phyloP scores from a whole-genome alignment of 2,888 invertebrate species.

The Vannuccia rotundouncinata region DNA sequence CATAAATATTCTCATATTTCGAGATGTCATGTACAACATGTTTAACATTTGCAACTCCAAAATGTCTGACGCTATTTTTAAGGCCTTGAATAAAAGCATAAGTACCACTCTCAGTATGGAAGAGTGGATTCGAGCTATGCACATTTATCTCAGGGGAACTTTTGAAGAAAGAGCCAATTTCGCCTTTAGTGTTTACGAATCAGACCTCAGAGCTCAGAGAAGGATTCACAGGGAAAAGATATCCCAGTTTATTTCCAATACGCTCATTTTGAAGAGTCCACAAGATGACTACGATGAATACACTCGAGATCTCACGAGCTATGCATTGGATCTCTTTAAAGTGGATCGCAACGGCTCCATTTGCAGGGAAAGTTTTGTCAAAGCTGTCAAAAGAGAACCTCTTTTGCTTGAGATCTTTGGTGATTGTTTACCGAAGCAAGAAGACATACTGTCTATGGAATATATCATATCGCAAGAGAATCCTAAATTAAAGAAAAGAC shows the following conservation, averaged over 20 bases:
- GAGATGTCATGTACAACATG: background rate
- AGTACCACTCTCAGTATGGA: background rate
- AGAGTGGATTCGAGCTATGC: conserved; percentile 25
- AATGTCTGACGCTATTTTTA: background rate
- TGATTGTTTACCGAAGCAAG: conserved; percentile 20
- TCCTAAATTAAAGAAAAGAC: too few species aligned
- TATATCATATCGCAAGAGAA: background rate
- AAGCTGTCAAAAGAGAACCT: conserved; percentile 23
- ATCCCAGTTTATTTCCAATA: background rate
- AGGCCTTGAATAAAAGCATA: background rate
- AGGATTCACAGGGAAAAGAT: background rate
- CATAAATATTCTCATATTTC: background rate
- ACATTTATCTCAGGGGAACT: conserved; percentile 26
- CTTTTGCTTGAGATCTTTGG: conserved; percentile 31
- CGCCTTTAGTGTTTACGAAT: conserved; percentile 28
- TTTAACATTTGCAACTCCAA: background rate
- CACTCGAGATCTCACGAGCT: conserved; percentile 4
- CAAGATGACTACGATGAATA: conserved; percentile 31
- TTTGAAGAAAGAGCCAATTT: conserved; percentile 25
- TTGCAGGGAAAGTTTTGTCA: conserved; percentile 2
- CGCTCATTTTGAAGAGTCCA: background rate
- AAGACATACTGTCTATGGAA: background rate
- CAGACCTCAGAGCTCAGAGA: background rate
- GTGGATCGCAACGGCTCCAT: conserved; percentile 12
- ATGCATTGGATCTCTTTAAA: conserved; percentile 14